These are phyloP conservation scores for Automeris io DNA, from an alignment of 2,888 invertebrate species.

Conservation along the genomic window DNA sequence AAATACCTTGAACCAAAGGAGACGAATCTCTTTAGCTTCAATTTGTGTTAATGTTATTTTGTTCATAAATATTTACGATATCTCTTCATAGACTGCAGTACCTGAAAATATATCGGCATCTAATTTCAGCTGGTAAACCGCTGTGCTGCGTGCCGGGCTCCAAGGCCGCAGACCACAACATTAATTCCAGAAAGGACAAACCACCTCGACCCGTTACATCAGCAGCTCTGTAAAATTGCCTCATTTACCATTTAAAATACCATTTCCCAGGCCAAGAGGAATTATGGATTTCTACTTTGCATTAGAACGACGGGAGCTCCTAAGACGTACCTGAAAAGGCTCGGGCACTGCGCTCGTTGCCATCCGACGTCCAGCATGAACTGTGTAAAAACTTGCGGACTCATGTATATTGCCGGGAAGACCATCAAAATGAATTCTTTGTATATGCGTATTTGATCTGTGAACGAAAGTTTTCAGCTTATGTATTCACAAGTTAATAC, in stretches of 20 bases:
- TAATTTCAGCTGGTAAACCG: constrained; percentile 79
- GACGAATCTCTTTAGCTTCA: too few relatives aligned
- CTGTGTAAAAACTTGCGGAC: constrained; percentile 65
- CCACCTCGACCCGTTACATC: constrained; percentile 69
- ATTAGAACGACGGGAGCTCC: background rate
- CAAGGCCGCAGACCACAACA: constrained; percentile 79
- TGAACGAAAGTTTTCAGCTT: too few relatives aligned
- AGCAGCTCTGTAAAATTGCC: constrained; percentile 60
- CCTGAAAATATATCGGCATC: constrained; percentile 83
- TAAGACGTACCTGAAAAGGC: constrained; percentile 60
- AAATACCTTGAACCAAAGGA: constrained; percentile 63
- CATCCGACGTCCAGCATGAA: constrained; percentile 77
- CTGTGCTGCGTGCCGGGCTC: constrained; percentile 81
- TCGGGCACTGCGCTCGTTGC: constrained; percentile 52
- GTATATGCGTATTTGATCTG: constrained; percentile 77
- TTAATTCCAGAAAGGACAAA: constrained; percentile 73
- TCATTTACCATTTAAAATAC: background rate
- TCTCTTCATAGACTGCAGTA: too few relatives aligned
- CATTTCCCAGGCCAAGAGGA: background rate
- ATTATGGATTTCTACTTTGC: background rate
- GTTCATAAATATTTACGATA: background rate
- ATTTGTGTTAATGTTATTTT: background rate
- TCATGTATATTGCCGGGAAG: constrained; percentile 78
- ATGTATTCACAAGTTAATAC: too few relatives aligned
- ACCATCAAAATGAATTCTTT: constrained; percentile 73